Evolutionary conservation across 2,797 vertebrate genomes (phyloP).

Genomic region (Chromobotia macracanthus): DNA sequence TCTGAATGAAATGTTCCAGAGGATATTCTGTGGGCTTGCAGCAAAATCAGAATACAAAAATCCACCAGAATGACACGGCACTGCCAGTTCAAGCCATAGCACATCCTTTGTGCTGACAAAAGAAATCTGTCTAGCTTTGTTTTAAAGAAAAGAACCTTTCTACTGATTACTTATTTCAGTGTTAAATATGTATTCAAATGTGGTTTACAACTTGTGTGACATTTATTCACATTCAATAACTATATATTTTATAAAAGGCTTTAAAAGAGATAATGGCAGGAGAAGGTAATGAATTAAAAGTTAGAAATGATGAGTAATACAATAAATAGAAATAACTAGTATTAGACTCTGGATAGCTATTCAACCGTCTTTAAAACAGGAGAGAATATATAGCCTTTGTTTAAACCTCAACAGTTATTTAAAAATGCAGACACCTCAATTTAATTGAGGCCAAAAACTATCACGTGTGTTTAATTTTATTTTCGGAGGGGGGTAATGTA

Average conservation of each 20-base stretch:
- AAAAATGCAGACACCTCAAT: slow-evolving; percentile 9
- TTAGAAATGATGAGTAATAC: neutral
- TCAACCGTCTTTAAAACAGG: neutral
- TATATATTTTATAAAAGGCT: neutral
- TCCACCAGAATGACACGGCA: neutral
- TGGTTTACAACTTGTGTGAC: neutral
- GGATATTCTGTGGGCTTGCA: neutral
- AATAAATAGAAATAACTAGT: neutral
- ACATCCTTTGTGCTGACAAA: neutral
- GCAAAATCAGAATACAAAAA: neutral
- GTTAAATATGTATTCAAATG: neutral
- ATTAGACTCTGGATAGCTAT: neutral
- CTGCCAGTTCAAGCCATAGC: neutral
- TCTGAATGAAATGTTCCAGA: neutral
- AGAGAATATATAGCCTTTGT: neutral
- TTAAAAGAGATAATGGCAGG: neutral
- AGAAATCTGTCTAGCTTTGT: neutral
- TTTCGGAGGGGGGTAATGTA: slow-evolving; percentile 9
- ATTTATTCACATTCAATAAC: too few relatives aligned
- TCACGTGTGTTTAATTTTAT: slow-evolving; percentile 23
- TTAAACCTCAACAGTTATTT: slow-evolving; percentile 8
- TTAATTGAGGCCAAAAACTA: slow-evolving; percentile 28
- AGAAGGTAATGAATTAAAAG: neutral
- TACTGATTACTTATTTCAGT: neutral
- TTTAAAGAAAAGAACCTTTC: neutral